Conservation (phyloP, 1,140 invertebrate species). For the Harpegnathos saltator region DNA sequence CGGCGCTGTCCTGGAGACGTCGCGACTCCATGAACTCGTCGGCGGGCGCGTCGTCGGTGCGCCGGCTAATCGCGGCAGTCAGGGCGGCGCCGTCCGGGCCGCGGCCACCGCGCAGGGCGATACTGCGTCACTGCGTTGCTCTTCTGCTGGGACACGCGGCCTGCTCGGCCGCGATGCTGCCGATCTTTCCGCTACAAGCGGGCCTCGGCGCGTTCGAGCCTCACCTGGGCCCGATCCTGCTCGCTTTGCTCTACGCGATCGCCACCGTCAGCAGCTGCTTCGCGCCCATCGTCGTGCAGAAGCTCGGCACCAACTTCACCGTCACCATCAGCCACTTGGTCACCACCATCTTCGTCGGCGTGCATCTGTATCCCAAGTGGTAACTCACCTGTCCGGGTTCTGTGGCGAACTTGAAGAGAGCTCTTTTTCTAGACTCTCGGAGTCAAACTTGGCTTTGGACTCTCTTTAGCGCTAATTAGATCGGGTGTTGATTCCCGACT, state of each 20-base stretch:
- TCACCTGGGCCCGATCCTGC: constrained; percentile 86
- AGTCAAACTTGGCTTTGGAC: no score
- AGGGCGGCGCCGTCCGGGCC: constrained; percentile 84
- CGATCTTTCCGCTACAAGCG: constrained; percentile 88
- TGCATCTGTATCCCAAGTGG: constrained; percentile 88
- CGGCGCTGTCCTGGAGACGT: constrained; percentile 84
- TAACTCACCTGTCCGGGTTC: constrained; percentile 73
- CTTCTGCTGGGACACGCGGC: constrained; percentile 87
- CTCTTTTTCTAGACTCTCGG: no score
- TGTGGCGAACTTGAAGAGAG: no score
- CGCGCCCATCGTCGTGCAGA: constrained; percentile 86
- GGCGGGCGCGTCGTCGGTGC: constrained; percentile 89
- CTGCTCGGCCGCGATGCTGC: constrained; percentile 88
- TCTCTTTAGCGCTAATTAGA: no score
- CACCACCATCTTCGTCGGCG: constrained; percentile 86
- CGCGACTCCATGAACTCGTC: constrained; percentile 89
- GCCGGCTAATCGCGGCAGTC: constrained; percentile 88
- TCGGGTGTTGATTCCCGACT: no score
- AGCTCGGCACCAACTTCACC: constrained; percentile 86
- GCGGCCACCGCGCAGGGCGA: constrained; percentile 85
- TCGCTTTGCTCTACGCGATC: constrained; percentile 86
- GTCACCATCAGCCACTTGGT: constrained; percentile 85
- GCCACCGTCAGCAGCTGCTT: constrained; percentile 87
- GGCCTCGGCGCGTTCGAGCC: constrained; percentile 80
- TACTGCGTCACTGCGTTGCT: constrained; percentile 86